phyloP scores from a whole-genome alignment of 2,888 invertebrate genomes.

The Lordiphosa fenestrarum region DNA sequence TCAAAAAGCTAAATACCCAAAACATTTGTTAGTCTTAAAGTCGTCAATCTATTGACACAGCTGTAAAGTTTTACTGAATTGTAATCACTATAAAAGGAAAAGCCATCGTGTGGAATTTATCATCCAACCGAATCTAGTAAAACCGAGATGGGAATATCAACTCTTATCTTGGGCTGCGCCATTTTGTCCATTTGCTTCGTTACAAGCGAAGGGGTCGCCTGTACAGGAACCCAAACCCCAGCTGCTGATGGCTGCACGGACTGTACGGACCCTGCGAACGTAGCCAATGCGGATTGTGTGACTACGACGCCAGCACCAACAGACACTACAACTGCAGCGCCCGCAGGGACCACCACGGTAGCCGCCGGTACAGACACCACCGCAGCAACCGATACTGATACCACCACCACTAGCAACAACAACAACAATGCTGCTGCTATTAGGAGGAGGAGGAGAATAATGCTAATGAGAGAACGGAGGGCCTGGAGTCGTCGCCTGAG shows the following conservation, averaged over 20 bases:
- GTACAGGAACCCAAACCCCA: too few species aligned
- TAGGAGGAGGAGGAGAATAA: not conserved
- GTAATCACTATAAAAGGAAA: not conserved
- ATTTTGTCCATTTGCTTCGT: slow-evolving; percentile 1
- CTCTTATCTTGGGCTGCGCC: not conserved
- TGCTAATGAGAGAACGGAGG: not conserved
- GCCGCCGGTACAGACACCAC: not conserved
- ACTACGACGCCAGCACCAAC: not conserved
- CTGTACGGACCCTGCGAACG: not conserved
- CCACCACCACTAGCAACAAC: not conserved
- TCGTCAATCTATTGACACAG: slow-evolving; percentile 1
- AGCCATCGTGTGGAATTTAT: not conserved
- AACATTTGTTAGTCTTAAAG: not conserved
- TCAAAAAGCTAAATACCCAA: too few species aligned
- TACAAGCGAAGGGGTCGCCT: not conserved
- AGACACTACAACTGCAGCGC: not conserved
- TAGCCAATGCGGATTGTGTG: not conserved
- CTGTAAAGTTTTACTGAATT: not conserved
- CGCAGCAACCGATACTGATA: not conserved
- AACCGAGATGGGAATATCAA: not conserved
- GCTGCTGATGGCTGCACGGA: not conserved
- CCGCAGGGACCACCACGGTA: not conserved
- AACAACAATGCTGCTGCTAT: too few species aligned
- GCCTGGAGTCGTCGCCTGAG: not conserved
- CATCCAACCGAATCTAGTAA: not conserved